Conservation (phyloP, 92 coral and sea anemone genomes). For the Desmophyllum pertusum region DNA sequence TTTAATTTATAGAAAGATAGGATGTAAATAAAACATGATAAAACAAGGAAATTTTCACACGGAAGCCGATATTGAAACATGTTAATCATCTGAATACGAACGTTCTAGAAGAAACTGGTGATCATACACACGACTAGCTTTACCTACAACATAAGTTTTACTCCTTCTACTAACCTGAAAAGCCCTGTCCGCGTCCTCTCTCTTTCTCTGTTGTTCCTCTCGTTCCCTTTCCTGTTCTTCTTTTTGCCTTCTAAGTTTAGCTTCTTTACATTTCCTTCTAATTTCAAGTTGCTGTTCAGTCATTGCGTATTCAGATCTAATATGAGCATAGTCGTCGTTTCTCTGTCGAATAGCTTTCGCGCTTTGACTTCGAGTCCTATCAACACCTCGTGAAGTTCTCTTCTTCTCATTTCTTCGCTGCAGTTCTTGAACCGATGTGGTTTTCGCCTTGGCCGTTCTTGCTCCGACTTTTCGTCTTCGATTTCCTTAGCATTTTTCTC, state of each 20-base stretch:
- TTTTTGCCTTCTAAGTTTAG: constrained; percentile 84
- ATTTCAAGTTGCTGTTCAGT: constrained; percentile 92
- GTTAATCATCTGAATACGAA: neutral
- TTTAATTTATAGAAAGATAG: too few relatives aligned
- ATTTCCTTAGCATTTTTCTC: constrained; percentile 20
- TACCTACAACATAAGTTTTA: neutral
- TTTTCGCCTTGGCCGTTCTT: constrained; percentile 72
- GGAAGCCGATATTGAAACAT: neutral
- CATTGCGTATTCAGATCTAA: constrained; percentile 88
- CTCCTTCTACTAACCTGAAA: constrained; percentile 73
- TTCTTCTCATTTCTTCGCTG: constrained; percentile 56
- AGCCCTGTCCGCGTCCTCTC: constrained; percentile 96
- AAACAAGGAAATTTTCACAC: neutral
- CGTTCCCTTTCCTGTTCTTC: constrained; percentile 88
- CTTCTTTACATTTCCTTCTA: constrained; percentile 85
- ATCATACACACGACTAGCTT: neutral
- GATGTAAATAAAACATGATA: too few relatives aligned
- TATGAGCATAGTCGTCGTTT: constrained; percentile 81
- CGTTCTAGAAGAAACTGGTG: neutral
- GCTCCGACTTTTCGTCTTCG: constrained; percentile 41
- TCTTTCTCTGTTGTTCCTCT: constrained; percentile 83
- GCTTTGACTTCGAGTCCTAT: constrained; percentile 78
- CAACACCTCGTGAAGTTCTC: constrained; percentile 35
- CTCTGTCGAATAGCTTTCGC: constrained; percentile 62
- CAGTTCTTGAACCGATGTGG: constrained; percentile 61